Base-by-base conservation (phyloP, 2,113 vertebrate species). In the Myotis yumanensis region DNA sequence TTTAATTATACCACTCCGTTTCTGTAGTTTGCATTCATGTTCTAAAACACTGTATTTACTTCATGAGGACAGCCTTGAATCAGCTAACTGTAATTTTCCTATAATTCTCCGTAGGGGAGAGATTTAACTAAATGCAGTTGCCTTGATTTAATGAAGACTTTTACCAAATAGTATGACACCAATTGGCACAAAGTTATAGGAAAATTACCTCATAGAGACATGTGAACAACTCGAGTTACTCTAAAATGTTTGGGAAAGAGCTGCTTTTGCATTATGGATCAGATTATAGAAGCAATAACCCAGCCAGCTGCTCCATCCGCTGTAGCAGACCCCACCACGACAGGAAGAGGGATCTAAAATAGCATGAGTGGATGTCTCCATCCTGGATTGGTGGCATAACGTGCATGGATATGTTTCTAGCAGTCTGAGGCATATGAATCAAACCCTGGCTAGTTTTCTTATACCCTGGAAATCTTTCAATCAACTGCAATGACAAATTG, bases 1-100 rank as follows among this genome's bases (percentile, higher is more conserved):
- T 99, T 99, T 97, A 99, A 99, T 97, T 99, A 99, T 86, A 98
- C 98, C 62, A 96, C 96, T 95, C 97, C 98, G 69, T 28, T 94
- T 97, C 91, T 97, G 94, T 98, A 98, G 93, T 93, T 95, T 93
- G 71, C 87, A 81, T 86, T 91, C 66, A 72, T 95, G 97, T 97
- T 95, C 94, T 95, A 87, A 95, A 97, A 91, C 91, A 81, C 89
- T 87, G 57, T 89, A 86, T 96, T 95, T 79, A 92, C 93, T 95
- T 98, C 91, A 93, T 72, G 3, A 95, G 92, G 62, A 86, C 84
- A 64, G 57, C 95, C 94, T 98, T 94, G 86, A 92, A 97, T 96
- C 89, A 97, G 90, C 96, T 93, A 86, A 52, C 90, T 96, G 86
- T 95, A 71, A 85, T 95, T 94, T 93, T 96, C 93, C 72, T 92